A percentile compares a stretch with the other conserved stretches of the same genome.
Evolutionary conservation across 2,888 invertebrate genomes (phyloP).

Genomic region (Agriopis leucophaearia): DNA sequence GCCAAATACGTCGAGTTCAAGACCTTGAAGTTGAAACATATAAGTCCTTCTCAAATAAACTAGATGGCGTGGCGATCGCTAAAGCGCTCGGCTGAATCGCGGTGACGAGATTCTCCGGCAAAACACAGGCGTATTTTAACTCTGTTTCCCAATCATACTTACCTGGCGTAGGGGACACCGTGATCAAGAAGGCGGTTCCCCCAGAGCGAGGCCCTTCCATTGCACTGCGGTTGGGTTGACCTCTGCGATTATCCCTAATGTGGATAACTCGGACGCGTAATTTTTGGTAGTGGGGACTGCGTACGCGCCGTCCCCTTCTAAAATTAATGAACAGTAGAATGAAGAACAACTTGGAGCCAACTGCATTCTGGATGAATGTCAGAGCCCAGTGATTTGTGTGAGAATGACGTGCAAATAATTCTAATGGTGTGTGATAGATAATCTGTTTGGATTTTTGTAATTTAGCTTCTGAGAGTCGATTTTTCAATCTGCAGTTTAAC

Average conservation of each 20-base stretch:
- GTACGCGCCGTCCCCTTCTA: no score
- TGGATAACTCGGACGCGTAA: conserved; percentile 6
- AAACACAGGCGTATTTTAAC: background rate
- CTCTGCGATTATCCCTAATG: conserved; percentile 5
- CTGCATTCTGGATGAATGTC: no score
- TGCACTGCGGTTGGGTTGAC: conserved; percentile 1
- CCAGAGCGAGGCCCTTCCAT: conserved; percentile 5
- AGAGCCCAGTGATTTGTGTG: no score
- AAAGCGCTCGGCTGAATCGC: background rate
- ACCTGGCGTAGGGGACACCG: conserved; percentile 6
- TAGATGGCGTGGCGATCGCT: background rate
- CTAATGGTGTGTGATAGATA: no score
- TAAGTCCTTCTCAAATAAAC: background rate
- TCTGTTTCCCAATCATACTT: background rate
- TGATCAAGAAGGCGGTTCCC: conserved; percentile 3
- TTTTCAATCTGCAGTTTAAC: no score
- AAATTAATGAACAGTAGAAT: no score
- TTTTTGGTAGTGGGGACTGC: conserved; percentile 4
- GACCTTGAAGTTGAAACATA: no score
- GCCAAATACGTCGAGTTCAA: no score
- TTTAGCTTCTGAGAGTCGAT: no score
- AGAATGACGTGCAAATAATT: no score
- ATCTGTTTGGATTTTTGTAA: no score
- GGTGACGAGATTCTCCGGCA: background rate
- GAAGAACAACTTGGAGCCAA: no score